Conservation (phyloP, 2,113 vertebrate species). For the Cranoglanis bouderius region DNA sequence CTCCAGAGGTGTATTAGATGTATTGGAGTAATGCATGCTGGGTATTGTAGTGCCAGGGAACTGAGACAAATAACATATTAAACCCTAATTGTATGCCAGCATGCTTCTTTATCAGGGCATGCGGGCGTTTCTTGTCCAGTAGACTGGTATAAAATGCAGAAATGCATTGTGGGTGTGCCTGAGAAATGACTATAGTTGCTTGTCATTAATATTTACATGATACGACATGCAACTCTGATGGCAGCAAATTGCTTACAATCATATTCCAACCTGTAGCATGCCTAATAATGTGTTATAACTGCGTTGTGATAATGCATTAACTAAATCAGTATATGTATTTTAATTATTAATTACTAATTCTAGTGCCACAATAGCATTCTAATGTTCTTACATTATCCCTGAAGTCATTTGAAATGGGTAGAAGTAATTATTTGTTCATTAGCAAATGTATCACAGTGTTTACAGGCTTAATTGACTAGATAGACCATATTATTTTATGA, state of each 20-base stretch:
- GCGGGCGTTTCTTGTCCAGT: background rate
- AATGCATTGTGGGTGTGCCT: background rate
- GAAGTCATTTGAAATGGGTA: background rate
- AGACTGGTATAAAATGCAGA: background rate
- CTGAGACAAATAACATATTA: background rate
- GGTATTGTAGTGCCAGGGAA: background rate
- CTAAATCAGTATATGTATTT: constrained; percentile 10
- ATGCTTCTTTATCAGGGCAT: background rate
- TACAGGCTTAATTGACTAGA: background rate
- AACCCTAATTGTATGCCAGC: background rate
- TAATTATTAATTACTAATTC: constrained; percentile 10
- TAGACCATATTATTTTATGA: background rate
- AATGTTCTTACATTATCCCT: background rate
- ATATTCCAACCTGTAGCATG: background rate
- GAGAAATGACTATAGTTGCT: background rate
- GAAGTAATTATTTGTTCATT: background rate
- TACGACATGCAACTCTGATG: background rate
- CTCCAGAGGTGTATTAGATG: background rate
- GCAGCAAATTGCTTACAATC: background rate
- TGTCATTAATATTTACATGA: background rate
- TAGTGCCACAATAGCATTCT: background rate
- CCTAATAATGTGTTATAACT: background rate
- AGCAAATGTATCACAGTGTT: background rate
- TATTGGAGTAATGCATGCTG: background rate
- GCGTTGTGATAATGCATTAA: background rate